Base-by-base conservation (phyloP, 2,113 vertebrate genomes). In the Lepus americanus region DNA sequence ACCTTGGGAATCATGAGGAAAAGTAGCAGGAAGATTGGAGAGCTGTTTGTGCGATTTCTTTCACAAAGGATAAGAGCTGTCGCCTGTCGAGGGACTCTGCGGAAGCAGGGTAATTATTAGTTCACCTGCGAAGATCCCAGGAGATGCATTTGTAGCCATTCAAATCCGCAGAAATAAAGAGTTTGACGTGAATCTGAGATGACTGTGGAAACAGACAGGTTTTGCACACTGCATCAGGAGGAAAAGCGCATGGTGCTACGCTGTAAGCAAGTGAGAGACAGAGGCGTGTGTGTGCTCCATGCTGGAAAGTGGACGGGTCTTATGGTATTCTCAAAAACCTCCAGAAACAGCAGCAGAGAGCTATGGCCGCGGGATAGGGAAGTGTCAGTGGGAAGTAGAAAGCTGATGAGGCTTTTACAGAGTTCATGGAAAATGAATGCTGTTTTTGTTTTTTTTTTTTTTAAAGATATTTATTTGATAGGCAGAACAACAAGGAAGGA, bases 151-250 rank as follows among this genome's bases (percentile, higher is more conserved):
- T 97, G 83, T 7, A 49, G 84, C 72, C 33, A 72, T 93, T 95
- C 66, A 94, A 53, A 70, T 86, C 20, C 61, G 80, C 25, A 78
- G 92, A 89, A 63, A 84, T 94, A 91, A 93, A 91, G 70, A 83
- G 22, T 77, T 63, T 72, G 61, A 72, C 55, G 5, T 81, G 85
- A 87, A 67, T 49, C 51, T 81, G 6, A 36, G 73, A 49, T 88
- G 93, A 77, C 78, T 89, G 88, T 78, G 91, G 89, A 87, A 79
- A 85, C 64, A 33, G 55, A 61, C 78, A 6, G 25, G 27, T 79
- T 86, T 92, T 80, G 16, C 63, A 89, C 89, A 36, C 51, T 84
- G 25, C 27, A 22, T 73, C 13, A 1, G 61, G 49, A 33, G 31
- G 72, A 70, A 87, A 87, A 69, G 29, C 49, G 69, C 0, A 1